Conservation (phyloP, 2,888 invertebrate species). For the Athalia circularis region DNA sequence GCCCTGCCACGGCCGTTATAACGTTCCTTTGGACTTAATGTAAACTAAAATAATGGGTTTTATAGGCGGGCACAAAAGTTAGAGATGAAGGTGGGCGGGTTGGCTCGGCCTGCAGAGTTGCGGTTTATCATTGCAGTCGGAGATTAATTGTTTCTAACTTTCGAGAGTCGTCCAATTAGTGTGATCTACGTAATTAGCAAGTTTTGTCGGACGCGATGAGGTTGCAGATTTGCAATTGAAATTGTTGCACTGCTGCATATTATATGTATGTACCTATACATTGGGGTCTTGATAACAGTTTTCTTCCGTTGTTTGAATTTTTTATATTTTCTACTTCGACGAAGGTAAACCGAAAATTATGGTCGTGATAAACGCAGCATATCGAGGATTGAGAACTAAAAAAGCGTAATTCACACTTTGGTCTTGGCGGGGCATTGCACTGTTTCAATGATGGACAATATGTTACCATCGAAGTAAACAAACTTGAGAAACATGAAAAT, state of each 20-base stretch:
- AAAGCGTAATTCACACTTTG: too few relatives aligned
- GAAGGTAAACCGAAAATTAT: too few relatives aligned
- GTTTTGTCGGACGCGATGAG: slow-evolving; percentile 6
- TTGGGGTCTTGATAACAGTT: not conserved
- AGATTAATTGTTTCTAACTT: slow-evolving; percentile 31
- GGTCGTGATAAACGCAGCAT: not conserved
- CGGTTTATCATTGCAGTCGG: slow-evolving; percentile 32
- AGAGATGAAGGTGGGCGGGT: not conserved
- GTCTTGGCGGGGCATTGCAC: too few relatives aligned
- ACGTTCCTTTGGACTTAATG: too few relatives aligned
- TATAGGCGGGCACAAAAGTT: not conserved
- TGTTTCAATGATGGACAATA: too few relatives aligned
- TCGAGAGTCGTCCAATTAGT: slow-evolving; percentile 39
- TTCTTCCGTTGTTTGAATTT: not conserved
- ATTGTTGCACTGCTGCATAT: not conserved
- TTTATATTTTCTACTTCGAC: too few relatives aligned
- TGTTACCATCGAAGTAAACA: not conserved
- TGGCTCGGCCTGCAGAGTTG: slow-evolving; percentile 1
- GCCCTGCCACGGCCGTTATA: too few relatives aligned
- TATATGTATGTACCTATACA: not conserved
- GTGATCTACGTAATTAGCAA: slow-evolving; percentile 35
- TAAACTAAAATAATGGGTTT: too few relatives aligned
- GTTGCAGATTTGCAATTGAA: slow-evolving; percentile 39
- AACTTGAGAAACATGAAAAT: not conserved
- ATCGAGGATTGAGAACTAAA: not conserved